Evolutionary conservation across 1,140 invertebrate genomes (phyloP), one percentile per base, ranked within the genome.

Genomic region (Lasioglossum albipes): DNA sequence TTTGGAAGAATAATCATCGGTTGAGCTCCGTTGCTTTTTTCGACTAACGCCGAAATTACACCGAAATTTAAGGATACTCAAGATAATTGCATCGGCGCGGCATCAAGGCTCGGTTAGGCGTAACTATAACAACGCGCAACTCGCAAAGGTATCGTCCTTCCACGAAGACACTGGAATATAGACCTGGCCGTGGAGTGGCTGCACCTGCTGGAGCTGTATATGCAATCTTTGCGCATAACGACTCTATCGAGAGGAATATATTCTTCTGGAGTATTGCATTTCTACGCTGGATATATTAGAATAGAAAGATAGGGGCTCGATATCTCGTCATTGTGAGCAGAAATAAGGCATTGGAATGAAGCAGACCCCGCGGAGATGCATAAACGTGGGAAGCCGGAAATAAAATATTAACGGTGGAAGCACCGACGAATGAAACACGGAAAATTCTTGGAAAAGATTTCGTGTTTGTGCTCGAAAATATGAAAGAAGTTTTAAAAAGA

Each of bases 191-290:
- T n/a, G 70, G 69, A 73, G 62, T n/a, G 36, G 36, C 71, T 66
- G 77, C 81, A 83, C 81, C 81, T 83, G 81, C 77, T 67, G 71
- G 65, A 64, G 54, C 77, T 79, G 49, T 79, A 82, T 75, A 82
- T 75, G 77, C 81, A 80, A 83, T 80, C 81, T 80, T 73, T 74
- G 77, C 71, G 64, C 71, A 27, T 80, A 80, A 83, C 81, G 81
- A 83, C 71, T 67, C 81, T 80, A 65, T 77, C 70, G 81, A 82
- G 71, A 80, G 67, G 71, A 80, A 80, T 80, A 75, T 72, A 69
- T 83, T 79, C 81, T 70, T 70, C 77, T 69, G n/a, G 45, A n/a
- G 61, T 79, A 79, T 79, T 82, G 64, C 76, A 42, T 73, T 61
- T 72, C 81, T 67, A 82, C 67, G 69, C 36, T 65, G 75, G 76